Conservation (phyloP, 1,140 invertebrate genomes). For the Diorhabda carinulata region DNA sequence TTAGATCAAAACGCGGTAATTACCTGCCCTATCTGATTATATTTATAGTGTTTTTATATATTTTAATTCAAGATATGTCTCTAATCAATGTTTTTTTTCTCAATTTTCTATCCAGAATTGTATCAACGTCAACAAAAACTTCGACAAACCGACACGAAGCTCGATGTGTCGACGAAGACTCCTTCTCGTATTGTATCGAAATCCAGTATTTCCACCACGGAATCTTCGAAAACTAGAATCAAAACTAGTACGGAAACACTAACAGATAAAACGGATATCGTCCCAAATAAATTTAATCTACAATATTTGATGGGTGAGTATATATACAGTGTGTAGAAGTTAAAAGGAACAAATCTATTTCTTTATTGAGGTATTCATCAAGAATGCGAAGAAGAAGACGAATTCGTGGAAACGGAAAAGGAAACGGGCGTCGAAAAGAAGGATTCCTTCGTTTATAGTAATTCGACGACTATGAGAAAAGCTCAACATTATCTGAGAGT, state of each 20-base stretch:
- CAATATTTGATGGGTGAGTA: constrained; percentile 27
- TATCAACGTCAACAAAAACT: no score
- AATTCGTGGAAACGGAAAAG: constrained; percentile 11
- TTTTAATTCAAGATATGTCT: no score
- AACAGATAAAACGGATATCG: neutral
- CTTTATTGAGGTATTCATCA: neutral
- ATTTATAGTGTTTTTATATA: no score
- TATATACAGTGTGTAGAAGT: no score
- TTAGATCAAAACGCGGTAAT: no score
- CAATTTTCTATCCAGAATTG: no score
- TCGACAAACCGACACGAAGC: no score
- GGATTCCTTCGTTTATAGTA: constrained; percentile 15
- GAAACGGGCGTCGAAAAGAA: neutral
- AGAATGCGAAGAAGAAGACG: constrained; percentile 13
- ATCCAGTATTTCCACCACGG: neutral
- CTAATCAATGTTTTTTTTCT: no score
- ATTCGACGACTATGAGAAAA: constrained; percentile 35
- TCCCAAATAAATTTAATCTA: constrained; percentile 9
- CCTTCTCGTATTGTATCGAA: no score
- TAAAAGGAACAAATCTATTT: no score
- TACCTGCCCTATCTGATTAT: no score
- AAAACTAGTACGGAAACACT: neutral
- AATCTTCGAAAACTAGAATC: neutral
- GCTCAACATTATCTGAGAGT: constrained; percentile 45
- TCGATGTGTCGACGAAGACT: no score